phyloP scores from a whole-genome alignment of 2,888 invertebrate species.

The Amblyjoppa proteus region DNA sequence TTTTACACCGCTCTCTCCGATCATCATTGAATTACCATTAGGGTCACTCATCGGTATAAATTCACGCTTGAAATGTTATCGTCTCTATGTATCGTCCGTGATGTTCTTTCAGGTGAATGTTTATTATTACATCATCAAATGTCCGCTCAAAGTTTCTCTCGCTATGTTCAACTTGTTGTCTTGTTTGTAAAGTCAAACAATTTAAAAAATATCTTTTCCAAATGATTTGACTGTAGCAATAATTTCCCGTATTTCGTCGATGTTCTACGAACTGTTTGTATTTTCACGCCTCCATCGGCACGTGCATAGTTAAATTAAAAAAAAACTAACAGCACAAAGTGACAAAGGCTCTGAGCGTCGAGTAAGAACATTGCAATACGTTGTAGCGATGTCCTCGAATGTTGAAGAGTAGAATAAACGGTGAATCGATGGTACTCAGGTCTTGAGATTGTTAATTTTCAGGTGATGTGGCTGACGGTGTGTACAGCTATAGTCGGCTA shows the following conservation, averaged over 20 bases:
- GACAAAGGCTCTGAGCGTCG: constrained; percentile 1
- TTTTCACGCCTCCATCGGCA: neutral
- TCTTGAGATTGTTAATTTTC: constrained; percentile 80
- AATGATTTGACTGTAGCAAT: neutral
- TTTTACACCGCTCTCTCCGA: neutral
- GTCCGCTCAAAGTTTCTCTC: neutral
- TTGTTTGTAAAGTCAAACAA: neutral
- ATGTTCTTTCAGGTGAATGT: constrained; percentile 5
- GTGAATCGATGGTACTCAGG: constrained; percentile 34
- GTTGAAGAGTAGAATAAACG: neutral
- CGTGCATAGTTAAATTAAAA: neutral
- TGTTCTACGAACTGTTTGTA: neutral
- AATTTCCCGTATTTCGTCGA: neutral
- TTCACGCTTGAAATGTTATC: neutral
- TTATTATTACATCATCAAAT: neutral
- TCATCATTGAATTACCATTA: neutral
- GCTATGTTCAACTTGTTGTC: neutral
- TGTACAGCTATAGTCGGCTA: constrained; percentile 95
- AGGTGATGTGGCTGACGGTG: constrained; percentile 95
- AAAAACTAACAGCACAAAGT: neutral
- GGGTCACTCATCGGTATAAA: neutral
- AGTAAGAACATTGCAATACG: neutral
- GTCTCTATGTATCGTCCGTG: neutral
- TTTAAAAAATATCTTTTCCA: neutral
- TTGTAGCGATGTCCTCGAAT: neutral